Conservation (phyloP, 2,797 vertebrate species). For the Pteropus rufus region DNA sequence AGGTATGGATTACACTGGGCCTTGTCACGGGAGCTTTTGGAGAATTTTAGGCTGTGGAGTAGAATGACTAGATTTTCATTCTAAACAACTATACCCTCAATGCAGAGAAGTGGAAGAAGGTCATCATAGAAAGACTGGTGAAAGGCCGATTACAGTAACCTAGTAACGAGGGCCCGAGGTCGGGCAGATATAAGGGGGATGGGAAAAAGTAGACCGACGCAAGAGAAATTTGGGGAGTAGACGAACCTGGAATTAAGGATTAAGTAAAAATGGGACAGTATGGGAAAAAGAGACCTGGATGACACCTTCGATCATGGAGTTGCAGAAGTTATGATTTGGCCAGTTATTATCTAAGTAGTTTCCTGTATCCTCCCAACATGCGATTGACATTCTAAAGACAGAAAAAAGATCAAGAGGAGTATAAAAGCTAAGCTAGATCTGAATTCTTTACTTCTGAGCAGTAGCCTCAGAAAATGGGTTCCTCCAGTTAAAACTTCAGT, state of each 20-base stretch:
- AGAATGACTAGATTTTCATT: not conserved
- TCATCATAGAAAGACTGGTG: not conserved
- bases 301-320: not conserved
- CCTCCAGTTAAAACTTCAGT: not conserved
- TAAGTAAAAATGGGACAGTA: not conserved
- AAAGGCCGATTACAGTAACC: not conserved
- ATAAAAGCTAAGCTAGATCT: not conserved
- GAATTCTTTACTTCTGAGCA: not conserved
- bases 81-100: not conserved
- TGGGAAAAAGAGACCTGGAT: not conserved
- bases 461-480: not conserved
- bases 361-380: not conserved
- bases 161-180: not conserved
- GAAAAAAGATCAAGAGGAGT: not conserved
- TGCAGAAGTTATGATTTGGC: not conserved
- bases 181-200: not conserved
- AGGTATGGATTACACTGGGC: not conserved
- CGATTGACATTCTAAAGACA: not conserved
- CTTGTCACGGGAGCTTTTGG: not conserved
- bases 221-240: not conserved
- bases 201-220: not conserved
- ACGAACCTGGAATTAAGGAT: not conserved
- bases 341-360: not conserved
- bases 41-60: not conserved
- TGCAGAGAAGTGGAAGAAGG: not conserved